Evolutionary conservation across 37 sponge, comb jelly and placozoan genomes (phyloP), one percentile per base, ranked within the genome.

Genomic region (Cliona cf. orientalis): DNA sequence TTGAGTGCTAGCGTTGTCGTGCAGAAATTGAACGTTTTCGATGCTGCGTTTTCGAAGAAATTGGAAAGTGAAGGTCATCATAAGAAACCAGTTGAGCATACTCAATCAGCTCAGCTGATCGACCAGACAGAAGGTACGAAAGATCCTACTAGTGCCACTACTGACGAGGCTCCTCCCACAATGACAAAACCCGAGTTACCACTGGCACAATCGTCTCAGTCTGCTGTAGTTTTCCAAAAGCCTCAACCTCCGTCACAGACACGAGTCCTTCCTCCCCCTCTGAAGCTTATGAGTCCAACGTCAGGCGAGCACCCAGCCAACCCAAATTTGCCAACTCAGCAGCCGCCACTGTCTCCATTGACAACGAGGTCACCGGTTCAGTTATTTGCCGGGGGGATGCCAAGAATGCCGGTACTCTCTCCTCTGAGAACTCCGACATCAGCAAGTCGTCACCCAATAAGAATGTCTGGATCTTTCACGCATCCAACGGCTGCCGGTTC

Each of bases 201-300:
- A 14, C 9, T 9, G 14, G 53, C 9, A 19, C 14, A 14, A 19
- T 61, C 63, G 26, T 28, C 63, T n/a, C 26, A 7, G 6, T 12
- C 63, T 22, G 28, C 63, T 49, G 14, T 19, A 61, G 63, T n/a
- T 61, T 22, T 5, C 12, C 5, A 61, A 28, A n/a, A n/a, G 6
- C n/a, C 71, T 43, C 71, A 19, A 5, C 71, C n/a, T 46, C 9
- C 14, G 9, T 9, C 9, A 19, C 14, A 9, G 14, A 49, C 9
- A 49, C 53, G 53, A 19, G 53, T 49, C 9, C 14, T 14, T 19
- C 75, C 60, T 38, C 75, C 75, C 23, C 75, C 75, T 1, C 56
- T 75, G 36, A n/a, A 26, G 0, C 75, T 75, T 42, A 75, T 75
- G 41, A 75, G 60, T 36, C 75, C 75, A 1, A 59, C 41, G 22